phyloP scores from a whole-genome alignment of 2,113 vertebrate genomes.

The Sula dactylatra region DNA sequence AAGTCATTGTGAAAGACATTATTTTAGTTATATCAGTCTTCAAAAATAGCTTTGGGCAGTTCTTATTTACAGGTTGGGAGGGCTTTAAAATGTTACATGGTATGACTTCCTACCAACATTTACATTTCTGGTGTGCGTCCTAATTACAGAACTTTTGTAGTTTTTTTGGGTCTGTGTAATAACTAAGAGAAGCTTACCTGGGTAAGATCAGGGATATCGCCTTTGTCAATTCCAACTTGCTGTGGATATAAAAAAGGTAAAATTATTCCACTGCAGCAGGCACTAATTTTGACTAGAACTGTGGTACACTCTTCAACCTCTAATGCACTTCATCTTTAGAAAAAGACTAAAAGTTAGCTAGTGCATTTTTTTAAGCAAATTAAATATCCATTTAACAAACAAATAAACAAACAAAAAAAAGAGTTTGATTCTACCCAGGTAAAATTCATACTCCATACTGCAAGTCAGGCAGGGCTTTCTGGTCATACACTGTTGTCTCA shows the following conservation, averaged over 20 bases:
- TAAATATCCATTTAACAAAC: too few relatives aligned
- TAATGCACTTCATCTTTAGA: not conserved
- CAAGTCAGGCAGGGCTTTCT: not conserved
- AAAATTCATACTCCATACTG: not conserved
- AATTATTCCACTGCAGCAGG: not conserved
- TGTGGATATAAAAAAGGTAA: constrained; percentile 69
- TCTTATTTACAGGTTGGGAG: not conserved
- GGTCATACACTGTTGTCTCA: not conserved
- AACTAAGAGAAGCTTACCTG: constrained; percentile 80
- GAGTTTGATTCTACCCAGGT: not conserved
- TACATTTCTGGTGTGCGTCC: not conserved
- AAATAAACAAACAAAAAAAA: too few relatives aligned
- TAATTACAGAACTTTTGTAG: not conserved
- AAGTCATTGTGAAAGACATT: not conserved
- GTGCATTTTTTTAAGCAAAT: too few relatives aligned
- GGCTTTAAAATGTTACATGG: not conserved
- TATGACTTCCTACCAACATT: not conserved
- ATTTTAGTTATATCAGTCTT: not conserved
- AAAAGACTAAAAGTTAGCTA: not conserved
- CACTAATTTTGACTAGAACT: not conserved
- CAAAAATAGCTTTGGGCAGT: not conserved
- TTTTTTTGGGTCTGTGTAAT: too few relatives aligned
- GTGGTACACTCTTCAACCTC: not conserved
- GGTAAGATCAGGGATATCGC: constrained; percentile 97
- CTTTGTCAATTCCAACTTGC: constrained; percentile 99